Conservation (phyloP, 2,888 invertebrate genomes). For the Ceriagrion tenellum region DNA sequence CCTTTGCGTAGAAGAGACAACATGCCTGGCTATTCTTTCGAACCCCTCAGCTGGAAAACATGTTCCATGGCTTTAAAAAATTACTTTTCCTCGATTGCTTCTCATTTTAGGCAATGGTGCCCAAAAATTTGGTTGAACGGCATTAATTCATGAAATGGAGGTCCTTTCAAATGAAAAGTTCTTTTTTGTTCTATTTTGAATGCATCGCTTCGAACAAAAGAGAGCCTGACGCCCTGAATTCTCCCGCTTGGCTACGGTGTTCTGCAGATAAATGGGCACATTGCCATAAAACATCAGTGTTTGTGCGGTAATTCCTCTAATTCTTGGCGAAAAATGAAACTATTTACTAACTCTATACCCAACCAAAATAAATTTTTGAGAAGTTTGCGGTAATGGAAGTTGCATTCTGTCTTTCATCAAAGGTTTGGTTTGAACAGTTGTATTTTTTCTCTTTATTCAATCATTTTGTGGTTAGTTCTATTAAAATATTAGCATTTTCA, state of each 20-base stretch:
- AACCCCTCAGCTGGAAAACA: neutral
- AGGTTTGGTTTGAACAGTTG: no score
- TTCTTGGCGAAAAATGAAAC: neutral
- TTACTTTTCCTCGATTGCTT: neutral
- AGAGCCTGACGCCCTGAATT: neutral
- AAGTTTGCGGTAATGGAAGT: neutral
- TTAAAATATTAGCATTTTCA: no score
- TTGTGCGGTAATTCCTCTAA: neutral
- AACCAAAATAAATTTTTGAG: neutral
- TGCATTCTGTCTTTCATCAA: neutral
- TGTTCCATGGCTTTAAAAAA: neutral
- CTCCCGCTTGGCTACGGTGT: neutral
- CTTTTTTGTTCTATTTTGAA: neutral
- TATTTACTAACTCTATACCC: neutral
- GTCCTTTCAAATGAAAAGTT: neutral
- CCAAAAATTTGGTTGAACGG: neutral
- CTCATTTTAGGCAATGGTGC: neutral
- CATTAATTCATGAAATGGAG: neutral
- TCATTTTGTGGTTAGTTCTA: no score
- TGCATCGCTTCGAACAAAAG: neutral
- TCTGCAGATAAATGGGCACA: neutral
- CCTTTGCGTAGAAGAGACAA: no score
- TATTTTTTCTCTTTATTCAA: no score
- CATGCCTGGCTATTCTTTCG: no score
- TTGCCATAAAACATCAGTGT: neutral